These are phyloP conservation scores for Burhinus oedicnemus DNA, from an alignment of 2,113 vertebrate genomes.

Conservation along the genomic window DNA sequence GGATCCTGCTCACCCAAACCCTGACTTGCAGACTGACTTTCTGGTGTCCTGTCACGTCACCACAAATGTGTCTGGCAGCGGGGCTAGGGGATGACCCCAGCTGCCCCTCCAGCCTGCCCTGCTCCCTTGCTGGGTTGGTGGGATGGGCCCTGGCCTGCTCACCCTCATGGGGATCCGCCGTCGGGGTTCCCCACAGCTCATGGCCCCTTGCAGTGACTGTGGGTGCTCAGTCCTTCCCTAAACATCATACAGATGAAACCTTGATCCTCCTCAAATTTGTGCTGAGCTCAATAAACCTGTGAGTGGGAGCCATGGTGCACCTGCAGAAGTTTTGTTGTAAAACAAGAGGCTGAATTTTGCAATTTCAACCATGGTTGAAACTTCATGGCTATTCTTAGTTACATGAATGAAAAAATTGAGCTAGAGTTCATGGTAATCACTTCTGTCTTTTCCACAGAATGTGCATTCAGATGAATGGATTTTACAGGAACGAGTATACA, in stretches of 20 bases:
- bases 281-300: neutral
- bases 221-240: neutral
- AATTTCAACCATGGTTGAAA: neutral
- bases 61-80: neutral
- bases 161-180: fast-evolving
- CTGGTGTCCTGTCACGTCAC: neutral
- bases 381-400: neutral
- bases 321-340: neutral
- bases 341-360: neutral
- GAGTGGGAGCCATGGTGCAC: neutral
- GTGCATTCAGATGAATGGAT: neutral
- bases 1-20: neutral
- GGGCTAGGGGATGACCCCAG: neutral
- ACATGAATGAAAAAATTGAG: neutral
- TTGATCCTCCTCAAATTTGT: neutral
- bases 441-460: neutral
- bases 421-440: neutral
- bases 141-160: neutral
- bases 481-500: neutral
- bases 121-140: neutral
- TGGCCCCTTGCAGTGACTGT: neutral
- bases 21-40: neutral
- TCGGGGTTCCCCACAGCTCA: neutral
- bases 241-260: neutral
- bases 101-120: neutral